phyloP scores from a whole-genome alignment of 2,888 invertebrate genomes.

The Tortricodes alternella region DNA sequence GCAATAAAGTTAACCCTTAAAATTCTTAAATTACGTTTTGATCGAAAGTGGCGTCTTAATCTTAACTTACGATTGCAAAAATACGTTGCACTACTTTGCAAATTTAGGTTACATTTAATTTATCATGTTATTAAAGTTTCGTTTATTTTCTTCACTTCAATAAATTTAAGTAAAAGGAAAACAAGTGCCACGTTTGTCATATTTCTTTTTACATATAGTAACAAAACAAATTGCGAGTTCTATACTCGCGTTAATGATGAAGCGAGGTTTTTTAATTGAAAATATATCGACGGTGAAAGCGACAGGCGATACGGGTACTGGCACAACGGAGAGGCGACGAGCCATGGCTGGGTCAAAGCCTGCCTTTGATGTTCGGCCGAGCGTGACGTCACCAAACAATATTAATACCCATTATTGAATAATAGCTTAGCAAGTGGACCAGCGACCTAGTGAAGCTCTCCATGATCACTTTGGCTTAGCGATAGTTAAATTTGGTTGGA shows the following conservation, averaged over 20 bases:
- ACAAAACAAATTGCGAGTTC: neutral
- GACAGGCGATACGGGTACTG: neutral
- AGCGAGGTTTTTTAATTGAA: neutral
- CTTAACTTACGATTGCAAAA: no score
- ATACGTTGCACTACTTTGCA: no score
- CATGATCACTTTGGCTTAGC: neutral
- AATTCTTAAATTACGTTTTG: no score
- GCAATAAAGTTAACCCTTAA: no score
- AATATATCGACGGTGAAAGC: conserved; percentile 12
- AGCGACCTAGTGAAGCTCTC: neutral
- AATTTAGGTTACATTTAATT: no score
- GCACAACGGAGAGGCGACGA: conserved; percentile 43
- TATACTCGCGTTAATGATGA: no score
- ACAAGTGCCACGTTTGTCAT: neutral
- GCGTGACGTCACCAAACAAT: conserved; percentile 36
- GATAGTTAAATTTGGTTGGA: no score
- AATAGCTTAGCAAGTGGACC: conserved; percentile 3
- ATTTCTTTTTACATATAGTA: no score
- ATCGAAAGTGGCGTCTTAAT: no score
- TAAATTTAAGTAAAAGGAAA: neutral
- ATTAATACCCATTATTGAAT: conserved; percentile 27
- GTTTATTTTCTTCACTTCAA: neutral
- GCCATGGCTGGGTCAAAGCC: conserved; percentile 61
- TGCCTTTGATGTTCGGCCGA: conserved; percentile 63
- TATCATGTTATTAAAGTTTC: no score